Evolutionary conservation across 2,113 vertebrate genomes (phyloP).

Genomic region (Mobula birostris): DNA sequence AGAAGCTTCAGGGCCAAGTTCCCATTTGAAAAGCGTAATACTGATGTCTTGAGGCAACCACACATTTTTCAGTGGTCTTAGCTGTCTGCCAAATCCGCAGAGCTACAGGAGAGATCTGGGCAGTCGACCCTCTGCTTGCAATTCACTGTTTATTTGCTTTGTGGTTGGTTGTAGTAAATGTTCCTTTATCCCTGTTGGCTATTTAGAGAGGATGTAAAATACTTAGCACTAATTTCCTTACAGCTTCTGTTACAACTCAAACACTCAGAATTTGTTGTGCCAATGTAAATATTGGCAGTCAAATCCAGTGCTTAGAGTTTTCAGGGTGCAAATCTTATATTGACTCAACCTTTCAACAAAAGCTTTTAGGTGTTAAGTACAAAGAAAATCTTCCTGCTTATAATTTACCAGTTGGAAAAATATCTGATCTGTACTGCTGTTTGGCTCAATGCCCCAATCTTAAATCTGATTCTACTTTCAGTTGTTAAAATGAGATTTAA

Average conservation of each 20-base stretch:
- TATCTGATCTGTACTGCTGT: neutral
- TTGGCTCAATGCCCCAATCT: neutral
- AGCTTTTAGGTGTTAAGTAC: neutral
- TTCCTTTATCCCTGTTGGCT: neutral
- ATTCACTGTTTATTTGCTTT: slow-evolving; percentile 11
- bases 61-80: neutral
- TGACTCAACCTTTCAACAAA: neutral
- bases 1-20: neutral
- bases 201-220: neutral
- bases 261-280: neutral
- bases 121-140: neutral
- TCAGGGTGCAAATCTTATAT: neutral
- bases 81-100: neutral
- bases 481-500: neutral
- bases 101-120: neutral
- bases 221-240: neutral
- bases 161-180: slow-evolving; percentile 4
- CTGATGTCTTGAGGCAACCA: too few species aligned
- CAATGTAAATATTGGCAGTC: neutral
- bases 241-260: neutral
- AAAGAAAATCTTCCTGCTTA: neutral
- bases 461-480: neutral
- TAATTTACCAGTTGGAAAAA: neutral
- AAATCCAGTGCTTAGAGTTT: neutral
- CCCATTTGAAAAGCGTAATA: neutral